Evolutionary conservation across 64 coral and sea anemone species (phyloP), one percentile per base, ranked within the genome.

Genomic region (Pachyseris speciosa): DNA sequence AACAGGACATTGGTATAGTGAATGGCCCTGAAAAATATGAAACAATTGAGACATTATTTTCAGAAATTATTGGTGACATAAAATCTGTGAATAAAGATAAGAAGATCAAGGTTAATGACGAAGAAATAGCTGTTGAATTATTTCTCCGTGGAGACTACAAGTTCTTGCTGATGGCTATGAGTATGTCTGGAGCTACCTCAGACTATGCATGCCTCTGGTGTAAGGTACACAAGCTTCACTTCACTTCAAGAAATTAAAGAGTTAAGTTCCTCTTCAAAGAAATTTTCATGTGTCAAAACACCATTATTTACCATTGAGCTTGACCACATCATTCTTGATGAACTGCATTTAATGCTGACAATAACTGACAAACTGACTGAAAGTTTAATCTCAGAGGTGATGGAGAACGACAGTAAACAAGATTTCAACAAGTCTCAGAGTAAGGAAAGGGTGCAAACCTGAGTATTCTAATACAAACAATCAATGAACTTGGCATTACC

Each of bases 331-430:
- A 90, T 95, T 40, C 50, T 95, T 20, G 93, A 95, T 78, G 87
- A 95, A 22, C 60, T 95, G 7, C 93, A 90, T 90, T 68, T 94
- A 81, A 73, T 94, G 72, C 45, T 94, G 25, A 94, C 87, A 59
- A 65, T 94, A 50, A 90, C 81, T n/a, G 93, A 94, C 49, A 69
- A 58, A 27, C 79, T 90, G 7, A 83, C 67, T 9, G 58, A 83
- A 64, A 94, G 90, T 86, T 75, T 94, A 29, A 86, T 94, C 39
- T 64, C 65, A 61, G 93, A 89, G 58, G 93, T 77, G 37, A 85
- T 94, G 86, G 75, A 85, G 44, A 78, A 75, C 73, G 69, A 94
- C 71, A 74, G 53, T 19, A 91, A 86, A 72, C 69, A 90, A 24
- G 63, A 95, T 72, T 78, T 76, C 24, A 26, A 47, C 16, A 94